Conservation (phyloP, 2,888 invertebrate species). For the Amorpha juglandis region DNA sequence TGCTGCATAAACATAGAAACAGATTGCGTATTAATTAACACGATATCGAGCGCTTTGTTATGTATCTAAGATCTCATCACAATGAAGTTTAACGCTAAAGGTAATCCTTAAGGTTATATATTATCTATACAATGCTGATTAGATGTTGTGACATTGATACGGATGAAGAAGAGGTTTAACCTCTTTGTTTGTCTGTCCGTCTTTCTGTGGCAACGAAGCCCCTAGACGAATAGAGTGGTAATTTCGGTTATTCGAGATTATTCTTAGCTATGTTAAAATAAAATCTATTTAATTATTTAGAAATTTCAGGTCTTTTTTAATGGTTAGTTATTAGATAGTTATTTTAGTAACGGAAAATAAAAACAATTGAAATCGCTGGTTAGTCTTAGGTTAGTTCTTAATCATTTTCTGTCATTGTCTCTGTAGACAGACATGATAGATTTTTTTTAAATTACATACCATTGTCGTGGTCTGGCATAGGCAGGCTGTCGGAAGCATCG, state of each 20-base stretch:
- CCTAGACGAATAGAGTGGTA: no score
- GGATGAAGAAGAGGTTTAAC: no score
- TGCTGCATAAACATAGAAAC: conserved; percentile 35
- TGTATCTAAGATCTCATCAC: background rate
- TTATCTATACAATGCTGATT: background rate
- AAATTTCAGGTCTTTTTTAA: no score
- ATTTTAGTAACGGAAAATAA: background rate
- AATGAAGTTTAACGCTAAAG: background rate
- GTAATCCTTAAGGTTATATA: background rate
- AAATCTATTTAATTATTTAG: no score
- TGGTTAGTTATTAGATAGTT: background rate
- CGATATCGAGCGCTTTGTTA: background rate
- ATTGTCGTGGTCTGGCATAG: conserved; percentile 74
- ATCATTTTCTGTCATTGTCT: background rate
- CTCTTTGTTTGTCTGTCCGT: no score
- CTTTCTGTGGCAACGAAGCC: no score
- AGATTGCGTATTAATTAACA: conserved; percentile 42
- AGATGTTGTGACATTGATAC: background rate
- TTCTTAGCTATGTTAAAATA: no score
- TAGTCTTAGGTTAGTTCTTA: background rate
- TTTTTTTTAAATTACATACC: conserved; percentile 53
- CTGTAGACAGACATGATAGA: background rate
- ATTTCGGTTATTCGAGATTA: no score
- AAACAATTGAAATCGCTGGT: background rate
- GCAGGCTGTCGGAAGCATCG: conserved; percentile 77